Conservation (phyloP, 2,888 invertebrate genomes). For the Drosophila vallismaia region DNA sequence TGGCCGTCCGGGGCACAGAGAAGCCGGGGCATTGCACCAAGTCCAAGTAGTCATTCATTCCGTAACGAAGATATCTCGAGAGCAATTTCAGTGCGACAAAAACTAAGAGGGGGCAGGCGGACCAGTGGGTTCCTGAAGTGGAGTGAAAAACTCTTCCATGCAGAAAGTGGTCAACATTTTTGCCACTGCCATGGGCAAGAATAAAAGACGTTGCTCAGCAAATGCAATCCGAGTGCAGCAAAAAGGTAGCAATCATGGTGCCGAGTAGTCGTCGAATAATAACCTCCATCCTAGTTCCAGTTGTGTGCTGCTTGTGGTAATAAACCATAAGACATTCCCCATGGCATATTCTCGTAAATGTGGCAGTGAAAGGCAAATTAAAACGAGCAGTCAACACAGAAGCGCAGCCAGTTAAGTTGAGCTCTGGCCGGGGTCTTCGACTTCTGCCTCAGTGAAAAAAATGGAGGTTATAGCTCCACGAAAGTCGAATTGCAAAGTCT, state of each 20-base stretch:
- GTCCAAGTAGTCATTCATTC: slow-evolving; percentile 41
- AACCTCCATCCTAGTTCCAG: slow-evolving; percentile 58
- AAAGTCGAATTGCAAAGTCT: not conserved
- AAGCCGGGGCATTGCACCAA: slow-evolving; percentile 25
- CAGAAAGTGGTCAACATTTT: slow-evolving; percentile 77
- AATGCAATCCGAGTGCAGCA: slow-evolving; percentile 45
- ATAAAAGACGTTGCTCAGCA: slow-evolving; percentile 61
- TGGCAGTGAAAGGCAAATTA: slow-evolving; percentile 54
- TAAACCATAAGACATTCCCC: slow-evolving; percentile 69
- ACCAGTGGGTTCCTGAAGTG: slow-evolving; percentile 43
- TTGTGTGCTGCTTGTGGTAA: slow-evolving; percentile 49
- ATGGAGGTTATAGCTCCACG: not conserved
- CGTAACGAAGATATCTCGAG: slow-evolving; percentile 68
- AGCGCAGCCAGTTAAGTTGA: slow-evolving; percentile 9
- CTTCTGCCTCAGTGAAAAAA: not conserved
- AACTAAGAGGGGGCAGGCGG: slow-evolving; percentile 11
- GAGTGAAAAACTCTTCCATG: slow-evolving; percentile 61
- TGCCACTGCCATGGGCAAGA: slow-evolving; percentile 74
- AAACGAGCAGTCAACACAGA: slow-evolving; percentile 36
- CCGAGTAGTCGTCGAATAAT: slow-evolving; percentile 61
- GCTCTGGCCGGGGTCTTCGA: not conserved
- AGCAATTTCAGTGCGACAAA: slow-evolving; percentile 63
- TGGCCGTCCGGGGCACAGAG: slow-evolving; percentile 11
- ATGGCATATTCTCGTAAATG: slow-evolving; percentile 55
- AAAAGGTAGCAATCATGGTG: slow-evolving; percentile 71